Evolutionary conservation across 1,140 invertebrate genomes (phyloP).

Genomic region (Calliphora vicina): DNA sequence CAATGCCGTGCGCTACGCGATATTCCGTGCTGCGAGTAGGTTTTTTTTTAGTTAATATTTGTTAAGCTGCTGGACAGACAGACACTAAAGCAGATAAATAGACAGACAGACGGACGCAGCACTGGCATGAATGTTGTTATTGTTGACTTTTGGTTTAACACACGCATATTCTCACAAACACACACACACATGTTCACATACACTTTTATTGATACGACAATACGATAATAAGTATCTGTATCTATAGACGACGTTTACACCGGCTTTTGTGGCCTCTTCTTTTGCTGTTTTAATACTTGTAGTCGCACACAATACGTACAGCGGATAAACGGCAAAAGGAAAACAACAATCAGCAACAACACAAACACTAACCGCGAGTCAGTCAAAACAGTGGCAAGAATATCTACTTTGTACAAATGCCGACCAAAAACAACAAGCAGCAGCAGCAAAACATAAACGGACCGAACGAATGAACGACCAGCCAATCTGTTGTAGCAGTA

Average conservation of each 20-base stretch:
- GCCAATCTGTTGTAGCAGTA: background rate
- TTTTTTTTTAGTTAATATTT: background rate
- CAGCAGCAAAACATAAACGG: background rate
- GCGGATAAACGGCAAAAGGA: background rate
- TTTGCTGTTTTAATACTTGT: background rate
- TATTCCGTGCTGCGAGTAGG: background rate
- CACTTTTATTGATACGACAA: background rate
- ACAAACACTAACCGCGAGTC: slow-evolving; percentile 23
- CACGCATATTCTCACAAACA: background rate
- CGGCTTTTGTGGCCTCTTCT: background rate
- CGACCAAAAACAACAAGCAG: background rate
- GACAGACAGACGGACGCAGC: no score
- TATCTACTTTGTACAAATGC: slow-evolving; percentile 20
- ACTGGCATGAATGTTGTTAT: background rate
- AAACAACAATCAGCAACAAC: background rate
- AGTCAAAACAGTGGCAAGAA: slow-evolving; percentile 34
- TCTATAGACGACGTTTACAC: background rate
- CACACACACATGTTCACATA: background rate
- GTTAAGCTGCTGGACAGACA: background rate
- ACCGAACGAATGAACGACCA: background rate
- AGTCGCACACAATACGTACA: background rate
- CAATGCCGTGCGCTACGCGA: slow-evolving; percentile 8
- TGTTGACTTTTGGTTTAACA: background rate
- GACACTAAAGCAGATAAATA: background rate
- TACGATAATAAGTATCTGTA: background rate